These are phyloP conservation scores for Vanacampus margaritifer DNA, from an alignment of 2,113 vertebrate species.

Conservation along the genomic window DNA sequence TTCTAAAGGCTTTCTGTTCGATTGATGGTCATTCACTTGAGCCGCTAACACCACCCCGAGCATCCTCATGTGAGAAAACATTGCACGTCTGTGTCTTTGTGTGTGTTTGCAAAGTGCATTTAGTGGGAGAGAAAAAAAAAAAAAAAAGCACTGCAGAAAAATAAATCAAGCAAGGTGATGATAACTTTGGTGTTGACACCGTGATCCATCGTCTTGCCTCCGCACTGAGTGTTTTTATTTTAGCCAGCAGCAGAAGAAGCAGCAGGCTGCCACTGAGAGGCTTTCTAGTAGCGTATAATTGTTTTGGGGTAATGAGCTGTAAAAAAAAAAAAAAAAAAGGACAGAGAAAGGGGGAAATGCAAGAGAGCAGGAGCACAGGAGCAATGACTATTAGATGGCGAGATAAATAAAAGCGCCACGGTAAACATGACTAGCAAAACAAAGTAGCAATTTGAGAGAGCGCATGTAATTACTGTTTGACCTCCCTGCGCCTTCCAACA, in stretches of 20 bases:
- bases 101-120: conserved; percentile 21
- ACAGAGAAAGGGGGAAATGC: conserved; percentile 36
- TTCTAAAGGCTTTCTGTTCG: conserved; percentile 43
- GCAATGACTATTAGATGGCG: conserved; percentile 34
- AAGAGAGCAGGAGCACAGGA: conserved; percentile 19
- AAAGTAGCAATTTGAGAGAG: conserved; percentile 31
- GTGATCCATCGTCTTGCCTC: conserved; percentile 58
- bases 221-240: conserved; percentile 56
- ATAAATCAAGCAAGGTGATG: conserved; percentile 69
- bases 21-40: conserved; percentile 51
- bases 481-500: conserved; percentile 13
- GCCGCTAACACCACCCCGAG: conserved; percentile 40
- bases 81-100: conserved; percentile 19
- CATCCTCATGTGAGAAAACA: conserved; percentile 45
- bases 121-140: not conserved
- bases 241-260: conserved; percentile 44
- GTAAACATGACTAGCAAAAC: conserved; percentile 50
- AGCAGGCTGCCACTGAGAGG: conserved; percentile 50
- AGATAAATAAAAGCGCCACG: conserved; percentile 23
- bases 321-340: conserved; percentile 62
- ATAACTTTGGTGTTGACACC: conserved; percentile 65
- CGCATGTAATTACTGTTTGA: conserved; percentile 32
- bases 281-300: conserved; percentile 63
- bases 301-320: conserved; percentile 68
- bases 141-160: conserved; percentile 39